Evolutionary conservation across 2,888 invertebrate genomes (phyloP).

Genomic region (Seira ritae): DNA sequence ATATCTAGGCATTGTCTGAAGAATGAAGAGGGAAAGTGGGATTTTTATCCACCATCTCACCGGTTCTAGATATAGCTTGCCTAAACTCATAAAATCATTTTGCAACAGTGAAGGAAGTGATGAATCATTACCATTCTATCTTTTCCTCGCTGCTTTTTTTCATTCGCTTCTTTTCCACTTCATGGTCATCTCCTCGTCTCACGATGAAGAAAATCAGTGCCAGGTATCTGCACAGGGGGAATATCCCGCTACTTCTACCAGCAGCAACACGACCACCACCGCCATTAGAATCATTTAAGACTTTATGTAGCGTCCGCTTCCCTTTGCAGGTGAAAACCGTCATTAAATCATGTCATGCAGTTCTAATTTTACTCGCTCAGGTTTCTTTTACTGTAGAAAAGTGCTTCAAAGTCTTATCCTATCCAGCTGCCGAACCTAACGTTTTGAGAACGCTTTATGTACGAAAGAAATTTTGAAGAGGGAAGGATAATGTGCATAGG

Average conservation of each 20-base stretch:
- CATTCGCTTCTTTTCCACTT: slow-evolving; percentile 2
- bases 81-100: not conserved
- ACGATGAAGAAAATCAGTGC: not conserved
- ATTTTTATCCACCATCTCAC: too few relatives aligned
- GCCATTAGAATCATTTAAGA: not conserved
- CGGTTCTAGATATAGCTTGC: not conserved
- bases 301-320: too few relatives aligned
- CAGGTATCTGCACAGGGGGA: not conserved
- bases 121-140: slow-evolving; percentile 45
- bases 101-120: slow-evolving; percentile 19
- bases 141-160: slow-evolving; percentile 40
- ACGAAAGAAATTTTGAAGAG: not conserved
- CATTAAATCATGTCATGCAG: too few relatives aligned
- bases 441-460: not conserved
- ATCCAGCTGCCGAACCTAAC: not conserved
- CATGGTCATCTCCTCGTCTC: not conserved
- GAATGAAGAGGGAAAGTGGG: too few relatives aligned
- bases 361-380: not conserved
- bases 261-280: not conserved
- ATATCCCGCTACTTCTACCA: not conserved
- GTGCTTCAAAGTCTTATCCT: not conserved
- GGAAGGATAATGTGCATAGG: not conserved
- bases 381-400: not conserved
- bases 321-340: too few relatives aligned
- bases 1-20: not conserved